Base-by-base conservation (phyloP, 2,888 invertebrate genomes). In the Stenodema calcarata region DNA sequence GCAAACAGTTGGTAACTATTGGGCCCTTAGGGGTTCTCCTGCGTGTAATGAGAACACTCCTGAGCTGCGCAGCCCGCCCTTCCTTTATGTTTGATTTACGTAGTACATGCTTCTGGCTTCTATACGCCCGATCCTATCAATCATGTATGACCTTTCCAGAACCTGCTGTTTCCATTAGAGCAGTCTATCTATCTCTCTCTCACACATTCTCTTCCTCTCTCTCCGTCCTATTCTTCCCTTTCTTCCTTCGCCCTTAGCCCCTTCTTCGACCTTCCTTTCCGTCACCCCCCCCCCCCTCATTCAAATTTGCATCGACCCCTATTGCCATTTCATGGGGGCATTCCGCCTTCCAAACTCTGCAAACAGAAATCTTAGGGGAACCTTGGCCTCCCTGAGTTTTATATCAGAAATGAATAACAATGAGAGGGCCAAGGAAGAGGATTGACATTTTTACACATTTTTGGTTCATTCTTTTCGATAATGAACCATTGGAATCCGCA, bases 1-100 rank as follows among this genome's bases (percentile, higher is more conserved):
- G 87, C 86, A 87, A 76, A 86, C 81, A 81, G 81, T 81, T 81
- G 62, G 81, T 81, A 62, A 81, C 62, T 81, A 81, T 81, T 81
- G 81, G 81, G 41, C 76, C 76, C 75, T 75, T 18, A 75, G 75
- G 75, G 75, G 75, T 18, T 75, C 75, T n/a, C 30, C 76, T 73
- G 16, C 76, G 41, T 76, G 76, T 76, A 76, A 76, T 76, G 76
- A 76, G 76, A 76, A 76, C 76, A 16, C 41, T 42, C 76, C 35
- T 42, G 28, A 73, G 30, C n/a, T 35, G 30, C 73, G 73, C 73
- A 28, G 30, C 35, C 35, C 16, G 30, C 30, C 76, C 76, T 76
- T 41, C 76, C 76, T 42, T 76, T 76, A 76, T 76, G 42, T 76
- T 76, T 76, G 76, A 42, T 76, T 42, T 76, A 42, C 76, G 76